Conservation (phyloP, 2,113 vertebrate genomes). For the Pangasianodon gigas region DNA sequence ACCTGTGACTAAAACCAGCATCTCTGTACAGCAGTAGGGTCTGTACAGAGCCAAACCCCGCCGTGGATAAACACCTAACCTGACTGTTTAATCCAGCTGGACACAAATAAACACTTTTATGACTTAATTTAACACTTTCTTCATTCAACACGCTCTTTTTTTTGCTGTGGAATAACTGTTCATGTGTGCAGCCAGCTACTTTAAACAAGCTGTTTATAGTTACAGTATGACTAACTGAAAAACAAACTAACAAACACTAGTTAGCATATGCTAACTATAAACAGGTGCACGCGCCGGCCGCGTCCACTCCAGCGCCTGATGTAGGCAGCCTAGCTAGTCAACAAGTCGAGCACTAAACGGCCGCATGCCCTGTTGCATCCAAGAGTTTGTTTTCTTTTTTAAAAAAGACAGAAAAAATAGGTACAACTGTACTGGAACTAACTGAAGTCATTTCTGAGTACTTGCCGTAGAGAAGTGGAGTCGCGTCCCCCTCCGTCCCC, state of each 20-base stretch:
- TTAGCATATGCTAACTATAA: slow-evolving; percentile 20
- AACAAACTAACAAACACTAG: background rate
- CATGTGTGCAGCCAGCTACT: background rate
- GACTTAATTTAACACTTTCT: background rate
- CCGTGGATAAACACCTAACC: background rate
- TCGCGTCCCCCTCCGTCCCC: background rate
- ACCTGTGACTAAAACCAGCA: background rate
- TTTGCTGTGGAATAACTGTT: background rate
- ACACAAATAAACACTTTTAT: background rate
- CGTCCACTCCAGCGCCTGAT: background rate
- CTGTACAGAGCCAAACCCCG: background rate
- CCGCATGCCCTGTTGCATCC: background rate
- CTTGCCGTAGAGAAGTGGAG: slow-evolving; percentile 6
- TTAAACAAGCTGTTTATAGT: background rate
- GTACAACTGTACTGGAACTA: background rate
- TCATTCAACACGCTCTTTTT: background rate
- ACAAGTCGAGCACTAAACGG: background rate
- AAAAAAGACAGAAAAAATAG: no score
- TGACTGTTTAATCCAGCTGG: background rate
- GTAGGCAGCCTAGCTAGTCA: slow-evolving; percentile 21
- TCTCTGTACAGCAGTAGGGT: background rate
- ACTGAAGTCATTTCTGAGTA: background rate
- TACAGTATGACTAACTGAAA: background rate
- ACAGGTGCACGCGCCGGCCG: slow-evolving; percentile 27
- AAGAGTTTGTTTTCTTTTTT: background rate